Conservation (phyloP, 2,888 invertebrate genomes). For the Agrenia bidenticulata region DNA sequence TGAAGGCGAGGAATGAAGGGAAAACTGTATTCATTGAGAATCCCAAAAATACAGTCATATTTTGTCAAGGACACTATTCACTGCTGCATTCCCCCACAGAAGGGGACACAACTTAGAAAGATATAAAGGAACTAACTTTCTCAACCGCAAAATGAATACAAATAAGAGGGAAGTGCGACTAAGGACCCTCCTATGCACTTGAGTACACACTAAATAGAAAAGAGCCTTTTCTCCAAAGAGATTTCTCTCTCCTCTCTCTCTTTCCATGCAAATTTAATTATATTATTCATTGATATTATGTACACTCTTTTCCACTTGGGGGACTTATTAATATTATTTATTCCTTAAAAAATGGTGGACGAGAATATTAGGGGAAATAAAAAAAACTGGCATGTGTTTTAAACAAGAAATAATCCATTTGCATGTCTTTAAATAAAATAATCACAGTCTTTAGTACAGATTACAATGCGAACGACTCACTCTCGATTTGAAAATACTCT, state of each 20-base stretch:
- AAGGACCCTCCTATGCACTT: constrained; percentile 18
- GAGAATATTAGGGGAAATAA: too few species aligned
- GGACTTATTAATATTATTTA: background rate
- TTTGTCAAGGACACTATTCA: background rate
- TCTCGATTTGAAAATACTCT: too few species aligned
- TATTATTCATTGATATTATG: constrained; percentile 9
- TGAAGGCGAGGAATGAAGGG: background rate
- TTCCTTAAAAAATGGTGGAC: too few species aligned
- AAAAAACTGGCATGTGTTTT: too few species aligned
- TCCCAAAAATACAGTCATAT: too few species aligned
- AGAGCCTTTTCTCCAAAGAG: constrained; percentile 7
- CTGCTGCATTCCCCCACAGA: background rate
- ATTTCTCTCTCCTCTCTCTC: constrained; percentile 10
- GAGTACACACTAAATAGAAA: constrained; percentile 19
- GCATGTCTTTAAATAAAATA: too few species aligned
- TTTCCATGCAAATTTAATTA: constrained; percentile 1
- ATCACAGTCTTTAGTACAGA: too few species aligned
- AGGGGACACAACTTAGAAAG: background rate
- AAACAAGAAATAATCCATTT: too few species aligned
- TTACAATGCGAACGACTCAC: too few species aligned
- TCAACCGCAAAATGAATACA: constrained; percentile 37
- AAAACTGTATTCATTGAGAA: too few species aligned
- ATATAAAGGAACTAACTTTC: constrained; percentile 20
- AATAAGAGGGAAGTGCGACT: constrained; percentile 24
- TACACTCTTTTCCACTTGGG: constrained; percentile 1